These are phyloP conservation scores for Mustelus asterias DNA, from an alignment of 2,113 vertebrate genomes.

Conservation along the genomic window DNA sequence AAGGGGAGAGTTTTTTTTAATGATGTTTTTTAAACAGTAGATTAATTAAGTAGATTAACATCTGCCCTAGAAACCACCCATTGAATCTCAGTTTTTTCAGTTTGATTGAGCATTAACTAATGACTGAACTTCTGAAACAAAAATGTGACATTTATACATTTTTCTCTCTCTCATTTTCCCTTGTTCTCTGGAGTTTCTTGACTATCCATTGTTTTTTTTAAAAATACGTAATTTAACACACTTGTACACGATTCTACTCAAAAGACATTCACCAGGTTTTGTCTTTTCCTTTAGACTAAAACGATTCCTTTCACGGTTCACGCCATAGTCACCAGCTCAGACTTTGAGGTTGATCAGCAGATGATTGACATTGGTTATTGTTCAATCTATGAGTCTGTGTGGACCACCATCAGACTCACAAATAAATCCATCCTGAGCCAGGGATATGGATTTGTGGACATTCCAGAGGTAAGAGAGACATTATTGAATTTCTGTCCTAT, in stretches of 20 bases:
- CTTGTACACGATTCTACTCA: not conserved
- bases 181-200: not conserved
- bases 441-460: slow-evolving; percentile 76
- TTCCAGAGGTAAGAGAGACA: slow-evolving; percentile 67
- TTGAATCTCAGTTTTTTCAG: not conserved
- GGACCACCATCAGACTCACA: slow-evolving; percentile 55
- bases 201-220: not conserved
- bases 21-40: not conserved
- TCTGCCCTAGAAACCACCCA: not conserved
- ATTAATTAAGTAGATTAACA: not conserved
- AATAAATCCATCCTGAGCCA: slow-evolving; percentile 81
- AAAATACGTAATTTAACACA: not conserved
- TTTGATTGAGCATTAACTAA: not conserved
- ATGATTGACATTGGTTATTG: slow-evolving; percentile 77
- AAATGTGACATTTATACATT: not conserved
- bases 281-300: slow-evolving; percentile 56
- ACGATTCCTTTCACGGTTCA: slow-evolving; percentile 66
- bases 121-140: not conserved
- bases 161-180: not conserved
- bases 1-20: not conserved
- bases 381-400: slow-evolving; percentile 69
- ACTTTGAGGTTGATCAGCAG: slow-evolving; percentile 65
- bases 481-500: not conserved
- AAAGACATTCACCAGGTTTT: not conserved
- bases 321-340: slow-evolving; percentile 74